A percentile compares a stretch with the other conserved stretches of the same genome.
Evolutionary conservation across 2,113 vertebrate species (phyloP).

Genomic region (Porphyrio hochstetteri): DNA sequence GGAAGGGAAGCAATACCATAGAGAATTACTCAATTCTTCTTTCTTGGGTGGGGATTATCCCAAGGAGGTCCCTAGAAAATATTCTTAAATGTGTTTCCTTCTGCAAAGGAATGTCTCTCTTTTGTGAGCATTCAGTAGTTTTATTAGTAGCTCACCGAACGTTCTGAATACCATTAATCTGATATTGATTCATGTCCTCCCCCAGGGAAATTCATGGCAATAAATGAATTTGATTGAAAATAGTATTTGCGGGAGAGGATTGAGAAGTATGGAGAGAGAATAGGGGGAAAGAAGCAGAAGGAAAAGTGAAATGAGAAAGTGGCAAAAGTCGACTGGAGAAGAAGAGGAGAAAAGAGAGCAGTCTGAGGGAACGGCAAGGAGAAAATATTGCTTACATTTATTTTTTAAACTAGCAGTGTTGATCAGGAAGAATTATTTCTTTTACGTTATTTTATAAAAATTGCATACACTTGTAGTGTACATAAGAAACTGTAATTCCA

Average conservation of each 20-base stretch:
- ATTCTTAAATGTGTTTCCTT: neutral
- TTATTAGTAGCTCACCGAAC: neutral
- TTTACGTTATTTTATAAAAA: constrained; percentile 46
- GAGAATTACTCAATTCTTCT: neutral
- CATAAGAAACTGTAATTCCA: constrained; percentile 26
- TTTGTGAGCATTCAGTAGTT: neutral
- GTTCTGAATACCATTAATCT: neutral
- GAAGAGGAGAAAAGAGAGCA: neutral
- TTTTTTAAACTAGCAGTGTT: constrained; percentile 16
- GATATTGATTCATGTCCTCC: neutral
- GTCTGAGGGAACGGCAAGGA: neutral
- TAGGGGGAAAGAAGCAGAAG: neutral
- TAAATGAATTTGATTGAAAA: constrained; percentile 30
- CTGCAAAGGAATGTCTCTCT: neutral
- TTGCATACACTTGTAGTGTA: neutral
- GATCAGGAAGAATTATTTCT: constrained; percentile 26
- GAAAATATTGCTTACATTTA: constrained; percentile 40
- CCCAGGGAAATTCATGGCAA: neutral
- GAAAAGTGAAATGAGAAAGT: neutral
- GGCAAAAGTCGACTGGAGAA: neutral
- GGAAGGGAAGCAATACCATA: neutral
- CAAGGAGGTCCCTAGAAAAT: neutral
- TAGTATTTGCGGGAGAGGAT: neutral
- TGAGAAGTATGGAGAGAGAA: neutral
- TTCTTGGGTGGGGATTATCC: neutral